Conservation (phyloP, 1,140 invertebrate species). For the Euwallacea similis region DNA sequence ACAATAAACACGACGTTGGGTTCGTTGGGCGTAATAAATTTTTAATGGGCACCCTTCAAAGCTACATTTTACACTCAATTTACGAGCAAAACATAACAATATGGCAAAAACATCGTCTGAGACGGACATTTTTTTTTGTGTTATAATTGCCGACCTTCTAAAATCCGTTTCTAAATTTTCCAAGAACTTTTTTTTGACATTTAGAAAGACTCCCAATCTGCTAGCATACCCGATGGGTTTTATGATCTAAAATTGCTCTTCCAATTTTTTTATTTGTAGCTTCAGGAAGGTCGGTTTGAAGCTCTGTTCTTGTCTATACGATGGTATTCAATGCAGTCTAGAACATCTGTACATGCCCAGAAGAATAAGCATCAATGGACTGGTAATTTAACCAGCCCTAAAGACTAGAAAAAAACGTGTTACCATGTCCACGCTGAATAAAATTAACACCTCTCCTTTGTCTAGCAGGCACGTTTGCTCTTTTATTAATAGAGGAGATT, state of each 20-base stretch:
- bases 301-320: too few relatives aligned
- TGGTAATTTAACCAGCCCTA: too few relatives aligned
- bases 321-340: too few relatives aligned
- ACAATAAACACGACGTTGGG: conserved; percentile 32
- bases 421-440: conserved; percentile 32
- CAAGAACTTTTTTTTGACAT: too few relatives aligned
- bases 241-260: too few relatives aligned
- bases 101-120: conserved; percentile 22
- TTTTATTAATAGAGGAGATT: conserved; percentile 35
- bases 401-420: conserved; percentile 5
- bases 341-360: too few relatives aligned
- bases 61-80: conserved; percentile 42
- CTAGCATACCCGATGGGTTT: too few relatives aligned
- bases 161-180: background rate
- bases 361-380: too few relatives aligned
- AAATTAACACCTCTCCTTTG: conserved; percentile 30
- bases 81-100: conserved; percentile 33
- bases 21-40: conserved; percentile 39
- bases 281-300: too few relatives aligned
- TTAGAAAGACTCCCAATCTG: too few relatives aligned
- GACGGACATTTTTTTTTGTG: conserved; percentile 39
- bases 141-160: conserved; percentile 32
- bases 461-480: conserved; percentile 31
- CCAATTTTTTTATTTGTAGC: too few relatives aligned
- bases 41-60: conserved; percentile 39